Evolutionary conservation across 1,140 invertebrate species (phyloP).

Genomic region (Drosophila sulfurigaster): DNA sequence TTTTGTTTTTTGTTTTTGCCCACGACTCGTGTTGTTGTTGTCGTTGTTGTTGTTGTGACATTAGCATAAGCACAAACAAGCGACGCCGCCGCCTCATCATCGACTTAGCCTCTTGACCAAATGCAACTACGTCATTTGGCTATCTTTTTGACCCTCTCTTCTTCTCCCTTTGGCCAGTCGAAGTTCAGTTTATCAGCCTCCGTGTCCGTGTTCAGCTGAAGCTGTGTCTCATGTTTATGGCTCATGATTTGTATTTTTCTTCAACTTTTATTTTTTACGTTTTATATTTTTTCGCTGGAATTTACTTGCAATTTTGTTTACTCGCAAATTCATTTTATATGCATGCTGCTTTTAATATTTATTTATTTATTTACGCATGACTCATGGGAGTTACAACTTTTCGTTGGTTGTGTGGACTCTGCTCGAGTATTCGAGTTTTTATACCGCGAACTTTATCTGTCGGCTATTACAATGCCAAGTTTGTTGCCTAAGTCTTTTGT

Average conservation of each 20-base stretch:
- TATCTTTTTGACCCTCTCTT: constrained; percentile 26
- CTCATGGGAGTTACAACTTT: constrained; percentile 51
- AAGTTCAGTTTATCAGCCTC: background rate
- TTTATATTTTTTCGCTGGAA: constrained; percentile 55
- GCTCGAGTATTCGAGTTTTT: background rate
- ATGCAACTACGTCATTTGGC: constrained; percentile 73
- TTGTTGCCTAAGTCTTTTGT: constrained; percentile 76
- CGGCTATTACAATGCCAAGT: constrained; percentile 44
- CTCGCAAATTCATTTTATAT: constrained; percentile 59
- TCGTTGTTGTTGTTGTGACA: constrained; percentile 36
- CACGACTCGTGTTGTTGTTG: constrained; percentile 58
- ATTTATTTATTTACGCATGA: constrained; percentile 43
- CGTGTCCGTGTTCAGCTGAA: constrained; percentile 18
- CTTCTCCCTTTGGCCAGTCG: background rate
- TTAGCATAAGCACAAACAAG: constrained; percentile 65
- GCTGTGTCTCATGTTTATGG: constrained; percentile 63
- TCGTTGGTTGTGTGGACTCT: background rate
- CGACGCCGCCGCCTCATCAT: constrained; percentile 55
- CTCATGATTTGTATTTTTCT: constrained; percentile 64
- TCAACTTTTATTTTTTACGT: constrained; percentile 41
- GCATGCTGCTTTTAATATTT: constrained; percentile 36
- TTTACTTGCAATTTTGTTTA: constrained; percentile 70
- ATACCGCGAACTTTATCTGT: constrained; percentile 31
- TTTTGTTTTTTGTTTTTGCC: constrained; percentile 63
- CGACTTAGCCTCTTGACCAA: constrained; percentile 58